Evolutionary conservation across 1,140 invertebrate genomes (phyloP), one percentile per base, ranked within the genome.

Genomic region (Scaptomyza pallida): DNA sequence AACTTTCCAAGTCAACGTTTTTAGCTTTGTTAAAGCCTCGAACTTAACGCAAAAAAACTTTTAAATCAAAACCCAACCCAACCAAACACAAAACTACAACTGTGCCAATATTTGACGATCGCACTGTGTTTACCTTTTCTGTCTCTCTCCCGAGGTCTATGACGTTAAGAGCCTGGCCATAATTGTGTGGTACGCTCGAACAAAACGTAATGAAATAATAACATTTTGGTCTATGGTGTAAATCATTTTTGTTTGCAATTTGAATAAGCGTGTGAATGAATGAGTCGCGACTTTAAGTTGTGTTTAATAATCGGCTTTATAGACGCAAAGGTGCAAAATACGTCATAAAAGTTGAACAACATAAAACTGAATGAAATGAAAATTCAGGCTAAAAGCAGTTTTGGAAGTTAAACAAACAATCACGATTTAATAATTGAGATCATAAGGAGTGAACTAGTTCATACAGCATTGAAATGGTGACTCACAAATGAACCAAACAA

Each of bases 221-320:
- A 33, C 74, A 71, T 61, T 78, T n/a, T 78, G 47, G 52, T 45
- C 43, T 21, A 48, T 50, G 44, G 59, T 75, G 76, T 60, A 65
- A 81, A 82, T 82, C 60, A 74, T 50, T 74, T 82, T 63, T 37
- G 6, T 48, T 56, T 57, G 65, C n/a, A 68, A 69, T 81, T 79
- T 40, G 71, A 62, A 69, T 63, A 48, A 44, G 56, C 79, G 75
- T 82, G 78, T 67, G 77, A 86, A 85, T 76, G 81, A 85, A 54
- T 67, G 64, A 81, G 30, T 86, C 68, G 72, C 61, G 79, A 43
- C 26, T 37, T 44, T 30, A 9, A 30, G 26, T 30, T 30, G 40
- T 30, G 40, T 60, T 78, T 43, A 69, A 83, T 78, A 79, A 78
- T 67, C 41, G 47, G 13, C 26, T n/a, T n/a, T 50, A 81, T 69